phyloP scores from a whole-genome alignment of 2,113 vertebrate genomes.

The Scopus umbretta region DNA sequence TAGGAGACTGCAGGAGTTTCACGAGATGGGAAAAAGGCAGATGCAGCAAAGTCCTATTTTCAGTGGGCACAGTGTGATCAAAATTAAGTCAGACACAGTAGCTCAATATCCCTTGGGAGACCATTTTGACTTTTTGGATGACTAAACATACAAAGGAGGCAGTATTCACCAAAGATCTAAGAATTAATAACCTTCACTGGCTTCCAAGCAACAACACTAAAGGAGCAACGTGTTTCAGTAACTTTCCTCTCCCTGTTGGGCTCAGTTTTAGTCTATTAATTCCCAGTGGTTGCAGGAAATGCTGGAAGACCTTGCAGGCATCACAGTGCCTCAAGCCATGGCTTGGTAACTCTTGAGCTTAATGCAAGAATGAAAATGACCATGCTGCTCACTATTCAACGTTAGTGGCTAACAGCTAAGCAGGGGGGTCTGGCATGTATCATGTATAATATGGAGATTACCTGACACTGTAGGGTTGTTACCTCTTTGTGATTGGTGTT shows the following conservation, averaged over 20 bases:
- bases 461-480: not conserved
- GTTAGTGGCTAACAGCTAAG: not conserved
- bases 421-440: not conserved
- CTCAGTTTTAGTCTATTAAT: not conserved
- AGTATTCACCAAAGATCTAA: not conserved
- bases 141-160: slow-evolving; percentile 3
- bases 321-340: not conserved
- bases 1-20: not conserved
- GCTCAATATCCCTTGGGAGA: slow-evolving; percentile 14
- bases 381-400: not conserved
- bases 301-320: not conserved
- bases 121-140: slow-evolving; percentile 46
- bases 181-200: slow-evolving; percentile 14
- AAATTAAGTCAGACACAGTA: slow-evolving; percentile 16
- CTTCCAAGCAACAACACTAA: not conserved
- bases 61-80: not conserved
- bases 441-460: not conserved
- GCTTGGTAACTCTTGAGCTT: not conserved
- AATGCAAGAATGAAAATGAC: not conserved
- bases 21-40: not conserved
- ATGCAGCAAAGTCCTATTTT: not conserved
- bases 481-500: not conserved
- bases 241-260: not conserved
- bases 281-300: not conserved
- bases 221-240: not conserved